phyloP scores from a whole-genome alignment of 2,888 invertebrate genomes.

The Rhabditoides inermis region DNA sequence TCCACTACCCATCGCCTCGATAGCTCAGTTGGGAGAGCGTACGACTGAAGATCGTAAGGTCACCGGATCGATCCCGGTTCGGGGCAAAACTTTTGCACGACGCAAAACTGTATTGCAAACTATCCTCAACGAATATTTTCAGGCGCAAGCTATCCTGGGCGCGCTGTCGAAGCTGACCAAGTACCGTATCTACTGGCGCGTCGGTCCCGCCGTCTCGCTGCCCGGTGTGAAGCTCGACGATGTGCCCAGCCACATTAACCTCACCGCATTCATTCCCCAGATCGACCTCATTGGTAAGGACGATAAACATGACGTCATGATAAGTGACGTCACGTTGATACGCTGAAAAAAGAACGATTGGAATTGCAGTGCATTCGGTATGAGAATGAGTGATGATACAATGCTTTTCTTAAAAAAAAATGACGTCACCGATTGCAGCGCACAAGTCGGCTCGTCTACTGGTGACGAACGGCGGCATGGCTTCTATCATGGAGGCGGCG shows the following conservation, averaged over 20 bases:
- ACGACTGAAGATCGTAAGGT: too few species aligned
- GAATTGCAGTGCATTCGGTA: background rate
- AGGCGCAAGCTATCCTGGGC: conserved; percentile 30
- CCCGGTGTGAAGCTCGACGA: conserved; percentile 33
- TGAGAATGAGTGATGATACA: background rate
- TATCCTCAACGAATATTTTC: too few species aligned
- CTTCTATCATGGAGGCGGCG: conserved; percentile 47
- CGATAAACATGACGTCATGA: background rate
- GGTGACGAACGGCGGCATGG: conserved; percentile 49
- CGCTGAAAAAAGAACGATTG: background rate
- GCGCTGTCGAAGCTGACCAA: conserved; percentile 37
- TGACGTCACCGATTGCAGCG: conserved; percentile 30
- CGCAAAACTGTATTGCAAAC: too few species aligned
- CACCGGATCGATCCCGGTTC: too few species aligned
- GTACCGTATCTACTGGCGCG: conserved; percentile 47
- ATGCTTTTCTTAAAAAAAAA: background rate
- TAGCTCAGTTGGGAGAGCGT: too few species aligned
- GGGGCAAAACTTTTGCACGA: too few species aligned
- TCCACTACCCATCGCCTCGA: too few species aligned
- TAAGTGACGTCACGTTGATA: background rate
- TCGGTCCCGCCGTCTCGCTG: conserved; percentile 38
- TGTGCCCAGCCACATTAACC: conserved; percentile 44
- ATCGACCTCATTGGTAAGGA: conserved; percentile 44
- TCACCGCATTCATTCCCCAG: conserved; percentile 50
- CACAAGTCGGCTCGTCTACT: conserved; percentile 38